Evolutionary conservation across 2,797 vertebrate genomes (phyloP).

Genomic region (Tiaroga cobitis): DNA sequence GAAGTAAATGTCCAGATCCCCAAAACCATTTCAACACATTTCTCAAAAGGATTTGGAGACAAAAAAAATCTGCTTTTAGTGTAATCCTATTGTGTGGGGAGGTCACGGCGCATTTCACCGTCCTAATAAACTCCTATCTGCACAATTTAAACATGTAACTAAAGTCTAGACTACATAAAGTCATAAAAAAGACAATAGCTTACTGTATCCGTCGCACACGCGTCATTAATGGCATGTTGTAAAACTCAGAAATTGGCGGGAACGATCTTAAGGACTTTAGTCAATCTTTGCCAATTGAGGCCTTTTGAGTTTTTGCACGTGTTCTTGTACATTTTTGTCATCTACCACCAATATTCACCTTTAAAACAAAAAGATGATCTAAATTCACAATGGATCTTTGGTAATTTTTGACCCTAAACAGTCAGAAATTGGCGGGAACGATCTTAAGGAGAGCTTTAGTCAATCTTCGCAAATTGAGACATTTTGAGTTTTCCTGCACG

Average conservation of each 20-base stretch:
- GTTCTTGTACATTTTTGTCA: neutral
- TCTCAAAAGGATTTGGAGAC: neutral
- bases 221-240: neutral
- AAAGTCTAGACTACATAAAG: conserved; percentile 8
- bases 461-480: too few species aligned
- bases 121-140: neutral
- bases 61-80: neutral
- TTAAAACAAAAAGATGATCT: neutral
- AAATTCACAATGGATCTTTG: conserved; percentile 11
- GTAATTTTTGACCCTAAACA: neutral
- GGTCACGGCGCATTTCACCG: neutral
- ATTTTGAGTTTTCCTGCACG: too few species aligned
- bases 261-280: neutral
- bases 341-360: neutral
- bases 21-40: neutral
- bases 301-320: neutral
- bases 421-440: neutral
- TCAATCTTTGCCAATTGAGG: neutral
- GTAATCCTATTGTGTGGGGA: neutral
- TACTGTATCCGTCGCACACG: neutral
- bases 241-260: conserved; percentile 54
- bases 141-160: neutral
- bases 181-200: conserved; percentile 27
- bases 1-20: too few species aligned
- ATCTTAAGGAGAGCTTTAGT: neutral